phyloP scores from a whole-genome alignment of 2,888 invertebrate genomes.

The Gastrophysa polygoni region DNA sequence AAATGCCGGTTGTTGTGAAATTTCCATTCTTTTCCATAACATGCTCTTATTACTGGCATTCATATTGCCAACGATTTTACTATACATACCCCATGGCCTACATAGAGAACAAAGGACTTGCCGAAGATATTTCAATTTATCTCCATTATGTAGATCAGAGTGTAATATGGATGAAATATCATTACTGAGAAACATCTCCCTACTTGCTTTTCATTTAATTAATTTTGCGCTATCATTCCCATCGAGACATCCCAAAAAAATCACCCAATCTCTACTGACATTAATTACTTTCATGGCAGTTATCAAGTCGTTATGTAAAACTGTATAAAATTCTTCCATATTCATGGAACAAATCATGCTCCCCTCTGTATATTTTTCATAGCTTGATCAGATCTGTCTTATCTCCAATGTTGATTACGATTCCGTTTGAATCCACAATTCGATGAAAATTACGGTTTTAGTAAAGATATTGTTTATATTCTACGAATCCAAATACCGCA shows the following conservation, averaged over 20 bases:
- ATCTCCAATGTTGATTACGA: too few relatives aligned
- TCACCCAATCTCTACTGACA: constrained; percentile 7
- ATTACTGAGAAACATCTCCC: constrained; percentile 26
- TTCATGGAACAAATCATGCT: too few relatives aligned
- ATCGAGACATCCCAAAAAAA: constrained; percentile 21
- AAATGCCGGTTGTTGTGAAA: constrained; percentile 5
- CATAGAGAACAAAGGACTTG: constrained; percentile 3
- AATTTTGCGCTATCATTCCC: constrained; percentile 14
- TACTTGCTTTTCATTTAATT: constrained; percentile 22
- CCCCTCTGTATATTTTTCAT: too few relatives aligned
- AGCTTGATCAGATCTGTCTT: too few relatives aligned
- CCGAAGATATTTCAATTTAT: constrained; percentile 25
- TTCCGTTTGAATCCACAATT: too few relatives aligned
- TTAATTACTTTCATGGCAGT: constrained; percentile 18
- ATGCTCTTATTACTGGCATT: background rate
- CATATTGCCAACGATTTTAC: background rate
- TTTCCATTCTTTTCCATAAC: constrained; percentile 10
- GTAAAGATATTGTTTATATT: too few relatives aligned
- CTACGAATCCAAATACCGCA: too few relatives aligned
- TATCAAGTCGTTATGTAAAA: background rate
- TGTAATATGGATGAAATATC: constrained; percentile 23
- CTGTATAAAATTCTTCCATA: background rate
- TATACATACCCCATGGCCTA: background rate
- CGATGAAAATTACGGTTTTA: too few relatives aligned
- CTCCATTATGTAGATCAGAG: constrained; percentile 18